Evolutionary conservation across 23 tunicate genomes (phyloP).

Genomic region (Ascidia mentula): DNA sequence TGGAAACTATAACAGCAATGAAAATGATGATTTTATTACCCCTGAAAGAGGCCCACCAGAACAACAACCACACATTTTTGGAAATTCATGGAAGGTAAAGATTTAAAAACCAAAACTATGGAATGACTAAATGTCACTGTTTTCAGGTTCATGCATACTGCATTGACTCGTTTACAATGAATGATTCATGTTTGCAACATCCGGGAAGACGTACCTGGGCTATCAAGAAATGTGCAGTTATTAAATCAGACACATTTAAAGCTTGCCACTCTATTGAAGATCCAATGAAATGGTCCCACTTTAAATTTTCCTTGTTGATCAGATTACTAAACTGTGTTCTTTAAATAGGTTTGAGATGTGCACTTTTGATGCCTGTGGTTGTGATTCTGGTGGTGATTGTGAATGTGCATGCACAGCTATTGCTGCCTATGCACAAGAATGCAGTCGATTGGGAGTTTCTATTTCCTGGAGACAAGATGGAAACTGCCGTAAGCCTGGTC

Average conservation of each 20-base stretch:
- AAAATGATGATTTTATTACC: conserved; percentile 35
- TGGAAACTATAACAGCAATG: conserved; percentile 33
- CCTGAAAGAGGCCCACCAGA: conserved; percentile 40
- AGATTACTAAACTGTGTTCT: background rate
- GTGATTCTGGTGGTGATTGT: conserved; percentile 47
- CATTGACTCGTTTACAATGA: background rate
- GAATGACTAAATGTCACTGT: too few species aligned
- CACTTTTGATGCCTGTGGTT: conserved; percentile 37
- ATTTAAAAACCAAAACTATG: too few species aligned
- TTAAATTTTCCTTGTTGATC: too few species aligned
- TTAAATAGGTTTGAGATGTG: conserved; percentile 26
- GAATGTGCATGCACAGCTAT: conserved; percentile 42
- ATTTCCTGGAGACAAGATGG: conserved; percentile 19
- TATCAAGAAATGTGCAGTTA: conserved; percentile 17
- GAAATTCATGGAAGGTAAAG: conserved; percentile 35
- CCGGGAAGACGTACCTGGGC: conserved; percentile 21
- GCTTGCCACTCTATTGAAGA: conserved; percentile 14
- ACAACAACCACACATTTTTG: conserved; percentile 18
- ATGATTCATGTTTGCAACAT: conserved; percentile 18
- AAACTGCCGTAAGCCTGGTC: conserved; percentile 40
- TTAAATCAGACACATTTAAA: conserved; percentile 18
- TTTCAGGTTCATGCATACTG: conserved; percentile 34
- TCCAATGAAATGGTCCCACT: background rate
- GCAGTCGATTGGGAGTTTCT: conserved; percentile 5
- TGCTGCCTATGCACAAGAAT: conserved; percentile 38